Percentiles rank a stretch among this genome's conserved stretches.
Conservation (phyloP, 2,888 invertebrate species). For the Steinernema scapterisci region DNA sequence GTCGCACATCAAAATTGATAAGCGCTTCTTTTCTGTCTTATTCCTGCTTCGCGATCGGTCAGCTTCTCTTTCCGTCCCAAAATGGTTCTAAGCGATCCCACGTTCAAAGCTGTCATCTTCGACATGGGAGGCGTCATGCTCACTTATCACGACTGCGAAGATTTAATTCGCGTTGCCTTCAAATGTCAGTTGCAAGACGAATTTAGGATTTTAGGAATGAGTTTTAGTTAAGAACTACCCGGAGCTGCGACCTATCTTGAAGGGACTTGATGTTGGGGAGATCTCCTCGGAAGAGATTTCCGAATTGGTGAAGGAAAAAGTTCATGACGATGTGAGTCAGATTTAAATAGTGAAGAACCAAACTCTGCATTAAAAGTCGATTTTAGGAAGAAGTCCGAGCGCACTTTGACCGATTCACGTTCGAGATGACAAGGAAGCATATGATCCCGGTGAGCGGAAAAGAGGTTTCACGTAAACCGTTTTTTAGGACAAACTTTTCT, state of each 20-base stretch:
- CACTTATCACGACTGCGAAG: constrained; percentile 32
- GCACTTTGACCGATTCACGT: constrained; percentile 9
- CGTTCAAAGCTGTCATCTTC: constrained; percentile 35
- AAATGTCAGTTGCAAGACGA: constrained; percentile 22
- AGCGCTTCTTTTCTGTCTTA: neutral
- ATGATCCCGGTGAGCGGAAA: neutral
- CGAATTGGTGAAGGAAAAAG: neutral
- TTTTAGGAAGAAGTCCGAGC: neutral
- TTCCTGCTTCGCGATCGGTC: too few relatives aligned
- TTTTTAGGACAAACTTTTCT: constrained; percentile 30
- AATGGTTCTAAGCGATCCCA: neutral
- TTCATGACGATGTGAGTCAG: neutral
- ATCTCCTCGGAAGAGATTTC: neutral
- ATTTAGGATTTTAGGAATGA: neutral
- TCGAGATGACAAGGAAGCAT: neutral
- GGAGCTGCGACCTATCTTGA: neutral
- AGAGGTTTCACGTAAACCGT: neutral
- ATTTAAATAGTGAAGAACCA: neutral
- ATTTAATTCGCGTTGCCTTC: neutral
- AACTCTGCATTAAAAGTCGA: neutral
- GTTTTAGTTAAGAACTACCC: constrained; percentile 9
- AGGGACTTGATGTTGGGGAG: neutral
- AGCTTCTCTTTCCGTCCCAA: too few relatives aligned
- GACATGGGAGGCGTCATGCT: constrained; percentile 37
- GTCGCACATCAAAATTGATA: neutral